A percentile compares a stretch with the other conserved stretches of the same genome.
Conservation (phyloP, 37 sponge, comb jelly and placozoan species). For the Geodia barretti region DNA sequence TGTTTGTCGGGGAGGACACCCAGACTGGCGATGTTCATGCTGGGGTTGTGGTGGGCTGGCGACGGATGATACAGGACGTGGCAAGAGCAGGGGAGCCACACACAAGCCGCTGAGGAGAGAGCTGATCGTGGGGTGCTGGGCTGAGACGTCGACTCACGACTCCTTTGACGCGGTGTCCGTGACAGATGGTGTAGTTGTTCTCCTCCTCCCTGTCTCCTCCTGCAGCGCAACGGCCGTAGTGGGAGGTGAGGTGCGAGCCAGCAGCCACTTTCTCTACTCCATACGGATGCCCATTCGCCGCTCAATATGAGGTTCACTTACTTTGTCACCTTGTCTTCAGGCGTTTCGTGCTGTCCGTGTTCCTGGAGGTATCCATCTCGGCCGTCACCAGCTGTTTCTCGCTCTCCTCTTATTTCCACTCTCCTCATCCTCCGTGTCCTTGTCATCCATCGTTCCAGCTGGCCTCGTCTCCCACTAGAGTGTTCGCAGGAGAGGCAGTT, state of each 20-base stretch:
- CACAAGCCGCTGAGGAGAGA: background rate
- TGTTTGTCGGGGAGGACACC: background rate
- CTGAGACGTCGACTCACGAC: constrained; percentile 30
- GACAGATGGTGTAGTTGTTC: constrained; percentile 65
- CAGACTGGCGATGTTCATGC: background rate
- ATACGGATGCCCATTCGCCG: too few species aligned
- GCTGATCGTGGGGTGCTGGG: constrained; percentile 18
- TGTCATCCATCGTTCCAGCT: background rate
- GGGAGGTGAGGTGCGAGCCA: too few species aligned
- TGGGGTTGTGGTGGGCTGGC: background rate
- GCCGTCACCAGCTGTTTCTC: background rate
- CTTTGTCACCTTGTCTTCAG: too few species aligned
- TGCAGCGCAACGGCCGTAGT: too few species aligned
- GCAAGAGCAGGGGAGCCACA: background rate
- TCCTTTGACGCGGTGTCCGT: constrained; percentile 37
- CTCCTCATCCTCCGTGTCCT: background rate
- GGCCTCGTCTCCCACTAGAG: background rate
- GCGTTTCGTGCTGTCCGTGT: background rate
- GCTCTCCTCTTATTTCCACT: background rate
- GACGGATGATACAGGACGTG: background rate
- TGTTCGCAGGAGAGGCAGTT: background rate
- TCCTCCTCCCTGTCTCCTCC: constrained; percentile 27
- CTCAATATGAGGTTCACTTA: too few species aligned
- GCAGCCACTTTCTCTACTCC: too few species aligned
- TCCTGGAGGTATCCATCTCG: background rate